A percentile compares a stretch with the other conserved stretches of the same genome.
These are phyloP conservation scores for Poeciliopsis presidionis DNA, from an alignment of 2,797 vertebrate genomes.

Conservation along the genomic window DNA sequence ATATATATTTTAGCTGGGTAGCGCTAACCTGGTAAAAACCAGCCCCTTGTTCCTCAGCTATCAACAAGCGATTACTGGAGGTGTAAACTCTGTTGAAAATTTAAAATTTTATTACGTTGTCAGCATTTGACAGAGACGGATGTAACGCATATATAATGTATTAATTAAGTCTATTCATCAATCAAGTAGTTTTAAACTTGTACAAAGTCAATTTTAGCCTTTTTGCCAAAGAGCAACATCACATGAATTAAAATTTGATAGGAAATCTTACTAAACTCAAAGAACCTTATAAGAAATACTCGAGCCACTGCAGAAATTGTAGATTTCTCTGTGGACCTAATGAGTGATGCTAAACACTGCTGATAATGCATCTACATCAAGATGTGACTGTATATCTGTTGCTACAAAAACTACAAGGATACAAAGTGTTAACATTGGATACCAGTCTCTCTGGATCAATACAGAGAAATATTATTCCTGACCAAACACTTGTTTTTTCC, in stretches of 20 bases:
- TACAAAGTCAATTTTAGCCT: conserved; percentile 8
- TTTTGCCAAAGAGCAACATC: conserved; percentile 15
- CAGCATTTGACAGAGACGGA: no score
- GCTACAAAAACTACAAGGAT: conserved; percentile 15
- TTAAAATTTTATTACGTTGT: no score
- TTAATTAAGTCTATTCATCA: background rate
- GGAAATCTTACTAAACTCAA: conserved; percentile 32
- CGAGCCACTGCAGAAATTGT: conserved; percentile 28
- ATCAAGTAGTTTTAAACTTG: conserved; percentile 13
- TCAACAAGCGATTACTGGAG: no score
- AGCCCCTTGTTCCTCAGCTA: no score
- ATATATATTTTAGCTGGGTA: conserved; percentile 5
- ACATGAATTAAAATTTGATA: conserved; percentile 31
- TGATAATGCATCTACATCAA: conserved; percentile 51
- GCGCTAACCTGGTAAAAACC: background rate
- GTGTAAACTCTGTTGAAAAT: no score
- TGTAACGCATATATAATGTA: background rate
- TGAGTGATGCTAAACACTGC: conserved; percentile 49
- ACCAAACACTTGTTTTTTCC: conserved; percentile 11
- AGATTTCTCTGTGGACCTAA: conserved; percentile 33
- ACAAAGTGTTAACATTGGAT: conserved; percentile 28
- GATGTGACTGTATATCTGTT: conserved; percentile 8
- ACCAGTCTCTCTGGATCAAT: conserved; percentile 40
- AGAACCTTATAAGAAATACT: conserved; percentile 24
- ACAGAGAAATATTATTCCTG: conserved; percentile 26